Evolutionary conservation across 2,797 vertebrate species (phyloP).

Genomic region (Anisognathus igniventris): DNA sequence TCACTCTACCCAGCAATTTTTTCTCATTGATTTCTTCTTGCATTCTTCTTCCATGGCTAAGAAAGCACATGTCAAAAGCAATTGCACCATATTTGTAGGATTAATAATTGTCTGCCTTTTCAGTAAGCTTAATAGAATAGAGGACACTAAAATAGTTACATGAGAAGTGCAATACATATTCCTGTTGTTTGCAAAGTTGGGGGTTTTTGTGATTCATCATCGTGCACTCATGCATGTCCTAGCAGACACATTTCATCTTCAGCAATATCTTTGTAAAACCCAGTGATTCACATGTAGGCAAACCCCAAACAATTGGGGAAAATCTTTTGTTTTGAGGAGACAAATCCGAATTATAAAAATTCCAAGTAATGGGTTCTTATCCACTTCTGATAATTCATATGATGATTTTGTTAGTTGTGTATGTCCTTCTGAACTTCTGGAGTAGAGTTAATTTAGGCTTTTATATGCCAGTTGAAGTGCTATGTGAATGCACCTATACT

Average conservation of each 20-base stretch:
- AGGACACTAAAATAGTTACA: neutral
- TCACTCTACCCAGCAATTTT: slow-evolving; percentile 18
- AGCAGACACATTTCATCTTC: rapidly evolving
- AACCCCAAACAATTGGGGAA: neutral
- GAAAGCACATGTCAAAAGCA: slow-evolving; percentile 41
- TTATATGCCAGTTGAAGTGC: neutral
- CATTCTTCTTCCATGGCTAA: slow-evolving; percentile 21
- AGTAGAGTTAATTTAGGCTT: neutral
- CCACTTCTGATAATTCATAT: neutral
- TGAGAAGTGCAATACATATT: neutral
- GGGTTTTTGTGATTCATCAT: neutral
- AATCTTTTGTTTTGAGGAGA: neutral
- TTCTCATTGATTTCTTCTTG: slow-evolving; percentile 36
- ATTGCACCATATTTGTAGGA: slow-evolving; percentile 13
- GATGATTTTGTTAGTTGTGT: neutral
- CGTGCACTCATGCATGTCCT: neutral
- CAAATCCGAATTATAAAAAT: neutral
- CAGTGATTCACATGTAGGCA: rapidly evolving
- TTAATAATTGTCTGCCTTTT: slow-evolving; percentile 43
- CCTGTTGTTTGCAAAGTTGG: neutral
- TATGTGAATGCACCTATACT: neutral
- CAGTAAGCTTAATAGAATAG: slow-evolving; percentile 11
- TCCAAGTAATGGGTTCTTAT: neutral
- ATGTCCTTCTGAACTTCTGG: neutral
- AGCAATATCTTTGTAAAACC: neutral